These are phyloP conservation scores for Xenentodon cancila DNA, from an alignment of 2,797 vertebrate species.

Conservation along the genomic window DNA sequence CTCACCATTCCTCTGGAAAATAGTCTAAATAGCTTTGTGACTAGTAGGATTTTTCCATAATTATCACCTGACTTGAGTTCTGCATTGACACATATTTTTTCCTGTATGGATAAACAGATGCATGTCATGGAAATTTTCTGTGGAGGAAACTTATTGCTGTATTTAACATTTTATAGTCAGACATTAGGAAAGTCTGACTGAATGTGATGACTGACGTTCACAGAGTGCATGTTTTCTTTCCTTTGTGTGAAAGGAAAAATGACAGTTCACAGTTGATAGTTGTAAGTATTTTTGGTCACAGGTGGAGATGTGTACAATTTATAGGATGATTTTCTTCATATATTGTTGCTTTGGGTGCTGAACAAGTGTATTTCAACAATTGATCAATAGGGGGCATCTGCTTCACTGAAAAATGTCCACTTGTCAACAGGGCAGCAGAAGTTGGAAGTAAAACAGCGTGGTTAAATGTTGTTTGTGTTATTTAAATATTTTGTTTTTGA, in stretches of 20 bases:
- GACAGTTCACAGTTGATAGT: too few species aligned
- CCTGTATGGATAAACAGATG: background rate
- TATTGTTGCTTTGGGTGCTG: too few species aligned
- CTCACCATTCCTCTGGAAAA: background rate
- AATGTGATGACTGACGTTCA: background rate
- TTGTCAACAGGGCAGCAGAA: background rate
- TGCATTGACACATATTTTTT: background rate
- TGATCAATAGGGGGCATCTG: slow-evolving; percentile 46
- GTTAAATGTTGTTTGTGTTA: background rate
- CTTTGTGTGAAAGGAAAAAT: too few species aligned
- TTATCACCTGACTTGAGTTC: background rate
- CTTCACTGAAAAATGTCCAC: background rate
- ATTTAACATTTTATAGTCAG: background rate
- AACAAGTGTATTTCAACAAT: slow-evolving; percentile 24
- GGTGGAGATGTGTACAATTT: too few species aligned
- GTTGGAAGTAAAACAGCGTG: background rate
- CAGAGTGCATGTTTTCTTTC: too few species aligned
- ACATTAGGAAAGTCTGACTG: background rate
- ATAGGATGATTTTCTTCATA: too few species aligned
- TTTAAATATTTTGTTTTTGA: background rate
- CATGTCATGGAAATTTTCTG: background rate
- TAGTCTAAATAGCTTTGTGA: background rate
- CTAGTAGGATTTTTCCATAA: slow-evolving; percentile 1
- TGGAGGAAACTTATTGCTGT: background rate
- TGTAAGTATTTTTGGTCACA: too few species aligned